These are phyloP conservation scores for Galeopsomyia nigrocyanea DNA, from an alignment of 2,888 invertebrate genomes.

Conservation along the genomic window DNA sequence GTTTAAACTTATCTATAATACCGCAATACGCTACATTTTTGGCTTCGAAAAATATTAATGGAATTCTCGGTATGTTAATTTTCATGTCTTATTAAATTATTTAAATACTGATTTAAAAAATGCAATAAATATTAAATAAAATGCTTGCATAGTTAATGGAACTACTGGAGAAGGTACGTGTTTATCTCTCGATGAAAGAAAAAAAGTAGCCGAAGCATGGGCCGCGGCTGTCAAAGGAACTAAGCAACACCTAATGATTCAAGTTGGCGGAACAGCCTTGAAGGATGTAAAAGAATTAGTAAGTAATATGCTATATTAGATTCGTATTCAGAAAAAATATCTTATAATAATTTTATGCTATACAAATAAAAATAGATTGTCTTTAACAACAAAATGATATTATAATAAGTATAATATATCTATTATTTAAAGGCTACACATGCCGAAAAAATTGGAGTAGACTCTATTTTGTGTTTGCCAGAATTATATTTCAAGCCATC, in stretches of 20 bases:
- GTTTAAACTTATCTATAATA: conserved; percentile 68
- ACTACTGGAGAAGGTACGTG: conserved; percentile 84
- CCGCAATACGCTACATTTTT: conserved; percentile 78
- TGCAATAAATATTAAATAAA: conserved; percentile 13
- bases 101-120: neutral
- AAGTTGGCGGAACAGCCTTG: conserved; percentile 79
- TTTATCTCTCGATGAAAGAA: conserved; percentile 78
- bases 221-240: conserved; percentile 71
- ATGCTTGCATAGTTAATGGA: conserved; percentile 76
- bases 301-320: conserved; percentile 51
- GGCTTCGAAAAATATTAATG: conserved; percentile 74
- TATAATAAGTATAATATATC: neutral
- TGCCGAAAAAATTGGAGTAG: conserved; percentile 75
- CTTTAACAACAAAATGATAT: neutral
- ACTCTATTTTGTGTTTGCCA: conserved; percentile 81
- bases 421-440: conserved; percentile 74
- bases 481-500: conserved; percentile 83
- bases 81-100: conserved; percentile 5
- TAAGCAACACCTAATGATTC: conserved; percentile 77
- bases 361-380: neutral
- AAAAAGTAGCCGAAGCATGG: conserved; percentile 78
- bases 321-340: neutral
- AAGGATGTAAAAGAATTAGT: conserved; percentile 80
- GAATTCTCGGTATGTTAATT: conserved; percentile 75
- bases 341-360: neutral